Percentiles rank a stretch among this genome's conserved stretches.
Evolutionary conservation across 2,113 vertebrate genomes (phyloP).

Genomic region (Phalacrocorax carbo): DNA sequence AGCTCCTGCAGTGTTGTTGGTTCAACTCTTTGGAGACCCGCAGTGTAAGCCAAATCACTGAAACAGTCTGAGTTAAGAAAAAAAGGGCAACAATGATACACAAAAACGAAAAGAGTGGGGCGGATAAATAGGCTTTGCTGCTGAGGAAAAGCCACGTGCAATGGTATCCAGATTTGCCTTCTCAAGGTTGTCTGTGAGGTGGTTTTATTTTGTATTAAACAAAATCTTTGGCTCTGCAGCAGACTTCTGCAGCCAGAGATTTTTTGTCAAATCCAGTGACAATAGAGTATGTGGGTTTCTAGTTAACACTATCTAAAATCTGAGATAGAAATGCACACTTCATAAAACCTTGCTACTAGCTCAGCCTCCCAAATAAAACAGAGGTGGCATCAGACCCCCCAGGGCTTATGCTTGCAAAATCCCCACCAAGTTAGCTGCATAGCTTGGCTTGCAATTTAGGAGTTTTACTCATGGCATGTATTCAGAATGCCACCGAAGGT

Average conservation of each 20-base stretch:
- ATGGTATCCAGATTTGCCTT: not conserved
- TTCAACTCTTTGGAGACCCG: not conserved
- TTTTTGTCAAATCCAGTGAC: not conserved
- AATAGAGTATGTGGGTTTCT: not conserved
- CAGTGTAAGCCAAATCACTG: not conserved
- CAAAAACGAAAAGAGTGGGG: not conserved
- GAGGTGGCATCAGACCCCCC: not conserved
- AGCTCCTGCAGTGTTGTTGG: not conserved
- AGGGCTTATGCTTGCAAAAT: not conserved
- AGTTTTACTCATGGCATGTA: not conserved
- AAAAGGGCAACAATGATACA: not conserved
- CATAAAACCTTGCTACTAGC: not conserved
- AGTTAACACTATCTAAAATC: not conserved
- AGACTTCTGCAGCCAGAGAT: constrained; percentile 23
- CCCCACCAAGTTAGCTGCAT: not conserved
- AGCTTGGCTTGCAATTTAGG: not conserved
- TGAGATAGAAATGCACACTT: not conserved
- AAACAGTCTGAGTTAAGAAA: not conserved
- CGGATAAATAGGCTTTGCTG: not conserved
- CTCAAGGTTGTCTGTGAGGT: not conserved
- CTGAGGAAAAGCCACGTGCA: not conserved
- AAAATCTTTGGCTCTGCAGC: not conserved
- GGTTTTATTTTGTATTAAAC: not conserved
- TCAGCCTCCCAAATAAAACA: not conserved
- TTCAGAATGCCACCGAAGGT: not conserved